These are phyloP conservation scores for Tenodera sinensis DNA, from an alignment of 2,888 invertebrate genomes.

Conservation along the genomic window DNA sequence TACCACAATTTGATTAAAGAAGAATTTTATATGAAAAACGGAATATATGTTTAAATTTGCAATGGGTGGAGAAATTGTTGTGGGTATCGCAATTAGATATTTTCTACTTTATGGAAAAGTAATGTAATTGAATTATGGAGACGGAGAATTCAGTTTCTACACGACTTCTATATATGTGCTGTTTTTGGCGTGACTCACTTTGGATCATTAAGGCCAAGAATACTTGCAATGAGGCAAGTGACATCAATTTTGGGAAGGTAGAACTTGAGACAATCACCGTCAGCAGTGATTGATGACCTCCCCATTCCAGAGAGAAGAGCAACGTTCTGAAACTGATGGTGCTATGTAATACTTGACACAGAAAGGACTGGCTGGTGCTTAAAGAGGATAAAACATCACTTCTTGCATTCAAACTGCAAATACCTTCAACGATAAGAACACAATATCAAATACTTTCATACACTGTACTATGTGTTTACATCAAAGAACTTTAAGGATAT, in stretches of 20 bases:
- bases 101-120: no score
- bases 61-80: no score
- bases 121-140: no score
- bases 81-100: no score
- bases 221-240: neutral
- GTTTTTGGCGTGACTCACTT: neutral
- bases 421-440: neutral
- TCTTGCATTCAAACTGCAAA: neutral
- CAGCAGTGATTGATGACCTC: neutral
- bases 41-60: no score
- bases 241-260: neutral
- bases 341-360: neutral
- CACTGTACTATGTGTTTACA: neutral
- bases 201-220: neutral
- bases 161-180: neutral
- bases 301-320: neutral
- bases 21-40: no score
- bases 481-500: no score
- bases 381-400: neutral
- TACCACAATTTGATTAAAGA: no score
- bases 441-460: neutral
- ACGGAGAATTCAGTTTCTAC: no score
- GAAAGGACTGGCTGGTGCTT: neutral
- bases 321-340: neutral
- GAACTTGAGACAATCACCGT: neutral